These are phyloP conservation scores for Felis chaus DNA, from an alignment of 2,113 vertebrate genomes.

Conservation along the genomic window DNA sequence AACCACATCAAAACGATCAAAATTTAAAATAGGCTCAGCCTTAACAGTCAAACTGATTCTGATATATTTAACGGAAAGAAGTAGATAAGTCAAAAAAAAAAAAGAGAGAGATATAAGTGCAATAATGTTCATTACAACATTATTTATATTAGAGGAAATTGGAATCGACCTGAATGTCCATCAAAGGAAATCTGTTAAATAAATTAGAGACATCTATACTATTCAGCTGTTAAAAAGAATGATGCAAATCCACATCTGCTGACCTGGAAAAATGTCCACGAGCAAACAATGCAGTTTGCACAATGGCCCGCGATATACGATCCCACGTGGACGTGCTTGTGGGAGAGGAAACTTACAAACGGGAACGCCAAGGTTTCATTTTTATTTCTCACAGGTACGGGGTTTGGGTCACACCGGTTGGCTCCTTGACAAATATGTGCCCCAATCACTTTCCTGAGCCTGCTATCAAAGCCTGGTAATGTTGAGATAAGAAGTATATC, in stretches of 20 bases:
- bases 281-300: background rate
- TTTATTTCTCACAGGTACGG: rapidly evolving
- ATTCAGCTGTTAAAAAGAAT: slow-evolving; percentile 70
- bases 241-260: slow-evolving; percentile 64
- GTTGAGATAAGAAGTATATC: background rate
- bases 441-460: rapidly evolving
- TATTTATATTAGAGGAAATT: slow-evolving; percentile 78
- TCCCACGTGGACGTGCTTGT: rapidly evolving
- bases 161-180: slow-evolving; percentile 74
- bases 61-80: background rate
- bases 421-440: rapidly evolving
- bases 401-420: rapidly evolving
- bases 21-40: background rate
- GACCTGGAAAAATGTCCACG: slow-evolving; percentile 49
- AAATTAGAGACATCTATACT: slow-evolving; percentile 63
- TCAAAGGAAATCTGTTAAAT: slow-evolving; percentile 73
- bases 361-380: rapidly evolving
- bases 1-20: background rate
- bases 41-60: background rate
- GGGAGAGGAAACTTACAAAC: rapidly evolving
- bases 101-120: slow-evolving; percentile 5
- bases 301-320: rapidly evolving
- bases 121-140: slow-evolving; percentile 69
- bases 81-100: slow-evolving; percentile 44
- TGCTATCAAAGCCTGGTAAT: no score